A percentile compares a stretch with the other conserved stretches of the same genome.
phyloP scores from a whole-genome alignment of 2,888 invertebrate genomes.

The Leptinotarsa juncta region DNA sequence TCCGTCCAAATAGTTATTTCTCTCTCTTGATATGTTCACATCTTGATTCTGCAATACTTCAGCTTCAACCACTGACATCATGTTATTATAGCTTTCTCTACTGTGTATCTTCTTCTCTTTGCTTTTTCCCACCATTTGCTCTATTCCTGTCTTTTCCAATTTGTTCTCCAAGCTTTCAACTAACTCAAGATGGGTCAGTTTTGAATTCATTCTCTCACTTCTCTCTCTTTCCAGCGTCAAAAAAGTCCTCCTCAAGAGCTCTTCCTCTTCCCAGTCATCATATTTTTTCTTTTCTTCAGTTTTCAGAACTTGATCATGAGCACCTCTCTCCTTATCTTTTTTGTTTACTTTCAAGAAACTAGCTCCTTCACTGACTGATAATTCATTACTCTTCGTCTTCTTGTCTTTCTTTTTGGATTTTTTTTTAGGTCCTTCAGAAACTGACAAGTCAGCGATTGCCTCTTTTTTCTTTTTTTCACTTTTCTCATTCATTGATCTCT shows the following conservation, averaged over 20 bases:
- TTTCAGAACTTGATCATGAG: slow-evolving; percentile 3
- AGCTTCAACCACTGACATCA: slow-evolving; percentile 39
- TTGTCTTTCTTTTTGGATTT: slow-evolving; percentile 33
- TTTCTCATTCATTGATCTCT: slow-evolving; percentile 2
- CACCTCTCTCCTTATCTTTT: slow-evolving; percentile 1
- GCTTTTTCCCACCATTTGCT: not conserved
- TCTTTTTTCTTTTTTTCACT: slow-evolving; percentile 30
- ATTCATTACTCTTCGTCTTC: slow-evolving; percentile 18
- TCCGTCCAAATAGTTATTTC: not conserved
- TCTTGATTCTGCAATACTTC: not conserved
- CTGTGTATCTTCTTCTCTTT: slow-evolving; percentile 24
- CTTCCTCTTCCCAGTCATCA: slow-evolving; percentile 29
- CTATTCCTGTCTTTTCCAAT: not conserved
- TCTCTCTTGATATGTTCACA: not conserved
- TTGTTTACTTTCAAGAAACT: slow-evolving; percentile 4
- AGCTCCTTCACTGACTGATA: not conserved
- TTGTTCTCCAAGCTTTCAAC: not conserved
- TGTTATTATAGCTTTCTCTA: slow-evolving; percentile 27
- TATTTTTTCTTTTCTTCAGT: slow-evolving; percentile 5
- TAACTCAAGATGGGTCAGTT: not conserved
- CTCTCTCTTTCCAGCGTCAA: not conserved
- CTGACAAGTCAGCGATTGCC: slow-evolving; percentile 19
- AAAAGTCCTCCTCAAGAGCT: not conserved
- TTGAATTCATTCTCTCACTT: not conserved
- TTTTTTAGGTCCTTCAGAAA: slow-evolving; percentile 38